These are phyloP conservation scores for Chascanopsetta lugubris DNA, from an alignment of 2,113 vertebrate species.

Conservation along the genomic window DNA sequence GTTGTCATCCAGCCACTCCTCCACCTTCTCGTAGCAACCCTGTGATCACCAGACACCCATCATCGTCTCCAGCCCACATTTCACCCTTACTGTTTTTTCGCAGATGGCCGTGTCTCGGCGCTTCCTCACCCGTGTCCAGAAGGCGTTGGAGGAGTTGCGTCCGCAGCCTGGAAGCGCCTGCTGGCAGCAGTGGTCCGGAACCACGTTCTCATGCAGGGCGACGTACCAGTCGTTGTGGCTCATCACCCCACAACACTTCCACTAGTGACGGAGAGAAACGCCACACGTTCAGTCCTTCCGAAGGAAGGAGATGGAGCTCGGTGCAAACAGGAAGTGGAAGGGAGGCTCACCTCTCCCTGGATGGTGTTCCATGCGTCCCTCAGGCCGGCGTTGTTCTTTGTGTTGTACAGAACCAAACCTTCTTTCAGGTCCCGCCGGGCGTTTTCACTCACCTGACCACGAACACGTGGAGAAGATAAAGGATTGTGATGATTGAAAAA, in stretches of 20 bases:
- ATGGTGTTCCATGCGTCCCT: constrained; percentile 97
- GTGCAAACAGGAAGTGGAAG: not conserved
- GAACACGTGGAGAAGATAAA: not conserved
- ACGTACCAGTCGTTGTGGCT: constrained; percentile 89
- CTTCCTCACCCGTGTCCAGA: constrained; percentile 91
- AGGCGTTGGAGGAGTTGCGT: constrained; percentile 83
- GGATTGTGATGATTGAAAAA: not conserved
- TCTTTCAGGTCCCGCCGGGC: constrained; percentile 92
- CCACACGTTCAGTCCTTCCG: no score
- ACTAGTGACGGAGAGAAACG: constrained; percentile 74
- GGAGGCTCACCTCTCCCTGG: constrained; percentile 96
- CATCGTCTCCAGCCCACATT: no score
- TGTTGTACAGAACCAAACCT: constrained; percentile 91
- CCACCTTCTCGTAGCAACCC: constrained; percentile 95
- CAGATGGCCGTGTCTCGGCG: no score
- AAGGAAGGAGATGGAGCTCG: no score
- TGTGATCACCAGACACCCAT: constrained; percentile 66
- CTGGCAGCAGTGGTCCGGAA: constrained; percentile 94
- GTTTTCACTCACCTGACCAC: constrained; percentile 91
- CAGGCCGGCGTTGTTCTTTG: constrained; percentile 92
- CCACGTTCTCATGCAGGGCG: constrained; percentile 86
- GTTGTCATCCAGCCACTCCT: constrained; percentile 93
- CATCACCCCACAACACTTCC: constrained; percentile 93
- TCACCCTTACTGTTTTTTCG: no score
- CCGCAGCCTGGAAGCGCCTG: constrained; percentile 90